phyloP scores from a whole-genome alignment of 2,888 invertebrate genomes.

The Meteorus cinctellus region DNA sequence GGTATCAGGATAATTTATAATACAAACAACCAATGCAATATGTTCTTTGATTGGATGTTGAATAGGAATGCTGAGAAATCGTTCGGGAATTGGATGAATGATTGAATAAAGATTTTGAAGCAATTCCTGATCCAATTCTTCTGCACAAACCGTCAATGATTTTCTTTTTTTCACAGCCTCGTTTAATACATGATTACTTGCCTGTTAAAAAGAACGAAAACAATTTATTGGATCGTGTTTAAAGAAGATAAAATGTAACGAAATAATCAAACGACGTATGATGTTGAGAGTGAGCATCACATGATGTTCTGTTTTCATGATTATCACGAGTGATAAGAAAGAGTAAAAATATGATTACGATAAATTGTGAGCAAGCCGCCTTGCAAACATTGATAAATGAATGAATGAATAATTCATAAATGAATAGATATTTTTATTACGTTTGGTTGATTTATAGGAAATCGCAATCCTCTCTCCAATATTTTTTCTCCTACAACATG shows the following conservation, averaged over 20 bases:
- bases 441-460: constrained; percentile 72
- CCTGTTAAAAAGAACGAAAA: constrained; percentile 53
- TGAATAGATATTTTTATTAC: constrained; percentile 23
- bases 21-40: constrained; percentile 66
- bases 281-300: background rate
- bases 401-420: constrained; percentile 21
- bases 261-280: background rate
- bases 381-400: background rate
- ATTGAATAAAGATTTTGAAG: constrained; percentile 56
- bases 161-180: constrained; percentile 53
- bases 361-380: background rate
- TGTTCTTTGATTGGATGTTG: constrained; percentile 61
- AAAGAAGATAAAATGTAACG: background rate
- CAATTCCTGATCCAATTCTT: constrained; percentile 62
- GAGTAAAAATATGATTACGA: background rate
- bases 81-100: constrained; percentile 55
- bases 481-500: constrained; percentile 76
- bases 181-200: constrained; percentile 58
- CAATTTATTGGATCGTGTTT: background rate
- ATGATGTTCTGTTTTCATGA: background rate
- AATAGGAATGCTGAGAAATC: constrained; percentile 64
- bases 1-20: constrained; percentile 59
- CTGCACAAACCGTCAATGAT: constrained; percentile 51
- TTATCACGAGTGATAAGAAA: constrained; percentile 3
- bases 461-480: constrained; percentile 75